These are phyloP conservation scores for Ichneumoninae sp. DNA, from an alignment of 2,888 invertebrate genomes.

Conservation along the genomic window DNA sequence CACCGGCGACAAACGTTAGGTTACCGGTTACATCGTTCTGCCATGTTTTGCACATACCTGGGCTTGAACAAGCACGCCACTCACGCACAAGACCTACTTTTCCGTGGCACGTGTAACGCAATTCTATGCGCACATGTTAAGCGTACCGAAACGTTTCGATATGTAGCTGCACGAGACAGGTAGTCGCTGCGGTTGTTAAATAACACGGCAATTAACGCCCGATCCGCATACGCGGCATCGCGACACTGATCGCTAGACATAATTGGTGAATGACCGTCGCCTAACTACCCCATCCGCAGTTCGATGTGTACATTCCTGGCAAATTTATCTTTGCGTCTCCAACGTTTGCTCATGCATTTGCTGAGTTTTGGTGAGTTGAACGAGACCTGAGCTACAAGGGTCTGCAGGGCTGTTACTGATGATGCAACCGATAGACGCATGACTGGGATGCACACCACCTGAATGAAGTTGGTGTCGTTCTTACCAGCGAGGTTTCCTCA, in stretches of 20 bases:
- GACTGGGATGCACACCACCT: too few species aligned
- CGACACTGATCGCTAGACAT: constrained; percentile 39
- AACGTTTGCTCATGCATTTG: neutral
- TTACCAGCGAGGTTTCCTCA: too few species aligned
- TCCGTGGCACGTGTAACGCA: neutral
- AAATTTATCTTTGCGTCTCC: constrained; percentile 10
- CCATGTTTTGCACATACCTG: constrained; percentile 9
- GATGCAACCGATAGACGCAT: too few species aligned
- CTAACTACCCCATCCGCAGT: constrained; percentile 10
- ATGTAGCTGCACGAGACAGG: neutral
- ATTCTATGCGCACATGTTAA: constrained; percentile 4
- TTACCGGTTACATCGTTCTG: constrained; percentile 5
- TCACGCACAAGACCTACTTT: constrained; percentile 3
- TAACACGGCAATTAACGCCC: constrained; percentile 48
- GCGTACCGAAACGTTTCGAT: neutral
- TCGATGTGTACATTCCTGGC: neutral
- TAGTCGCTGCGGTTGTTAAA: constrained; percentile 35
- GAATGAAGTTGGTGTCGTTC: too few species aligned
- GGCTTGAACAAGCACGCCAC: neutral
- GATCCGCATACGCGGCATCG: constrained; percentile 13
- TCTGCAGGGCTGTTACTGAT: too few species aligned
- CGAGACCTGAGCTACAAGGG: neutral
- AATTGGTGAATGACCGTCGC: constrained; percentile 35
- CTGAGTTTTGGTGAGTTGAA: neutral
- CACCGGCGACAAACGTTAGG: constrained; percentile 40